Evolutionary conservation across 2,888 invertebrate species (phyloP), one percentile per base, ranked within the genome.

Genomic region (Pristionchus maxplancki): DNA sequence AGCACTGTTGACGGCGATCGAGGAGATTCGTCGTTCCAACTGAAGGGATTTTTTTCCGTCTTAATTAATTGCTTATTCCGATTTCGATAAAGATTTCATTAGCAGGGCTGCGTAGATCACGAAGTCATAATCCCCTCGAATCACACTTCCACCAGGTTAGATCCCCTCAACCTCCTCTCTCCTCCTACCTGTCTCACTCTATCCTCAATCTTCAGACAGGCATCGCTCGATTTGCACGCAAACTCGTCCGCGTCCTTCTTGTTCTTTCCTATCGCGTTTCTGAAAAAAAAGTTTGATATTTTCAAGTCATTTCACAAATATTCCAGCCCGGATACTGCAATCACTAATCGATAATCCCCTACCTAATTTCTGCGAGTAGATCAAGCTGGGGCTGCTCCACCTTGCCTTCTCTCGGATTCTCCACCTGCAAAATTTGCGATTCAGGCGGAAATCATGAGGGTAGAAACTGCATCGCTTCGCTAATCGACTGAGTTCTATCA

Each of bases 241-340:
- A 89, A 89, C 17, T 89, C 62, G 44, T 90, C 89, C 37, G 89
- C 85, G n/a, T 53, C 24, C 37, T 81, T 88, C 74, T 87, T 89
- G 74, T 90, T 90, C 53, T 89, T 88, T 34, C 84, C 88, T 8
- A 89, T 20, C 31, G 58, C 48, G 24, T 40, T 88, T 31, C 89
- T 83, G 53, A 11, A 50, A 53, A 6, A 15, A 48, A n/a, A 48
- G 9, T 9, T 78, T 40, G 4, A 24, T 44, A 4, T 40, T 13
- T 15, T 40, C 28, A n/a, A 8, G 3, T 40, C 3, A 37, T 74
- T 11, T 15, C 20, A n/a, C 31, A 20, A 37, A 34, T 37, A 20
- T n/a, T 20, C 34, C n/a, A 40, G 34, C 34, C 37, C 31, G 8
- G 67, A 67, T 67, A 37, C 34, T 0, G 34, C n/a, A 34, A 74